Evolutionary conservation across 2,797 vertebrate genomes (phyloP), one percentile per base, ranked within the genome.

Genomic region (Poecile montanus): DNA sequence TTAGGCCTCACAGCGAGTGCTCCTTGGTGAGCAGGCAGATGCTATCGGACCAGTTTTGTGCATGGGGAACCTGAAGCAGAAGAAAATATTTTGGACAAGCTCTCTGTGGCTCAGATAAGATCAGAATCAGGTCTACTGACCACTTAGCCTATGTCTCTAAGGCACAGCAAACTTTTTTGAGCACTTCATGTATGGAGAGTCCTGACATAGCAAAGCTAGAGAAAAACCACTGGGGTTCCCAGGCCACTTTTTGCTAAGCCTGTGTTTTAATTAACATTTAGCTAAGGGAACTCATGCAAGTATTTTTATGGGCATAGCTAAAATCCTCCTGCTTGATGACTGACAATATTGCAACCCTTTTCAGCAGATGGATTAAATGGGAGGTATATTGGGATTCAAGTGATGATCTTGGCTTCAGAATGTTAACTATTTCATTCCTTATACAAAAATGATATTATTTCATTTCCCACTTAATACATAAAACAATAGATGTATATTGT

Each of bases 181-280:
- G 21, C 45, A 65, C 74, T 74, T 81, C 19, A 27, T 86, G 72
- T 82, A 34, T 30, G 23, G 32, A 42, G 70, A 89, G 16, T 36
- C 50, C 66, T 84, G 63, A 79, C 44, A 73, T 30, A 79, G 60
- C 36, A 92, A 91, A 92, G 56, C 50, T 74, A 10, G 30, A 88
- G 62, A 74, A 95, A 93, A 96, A 93, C 20, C 76, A n/a, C 66
- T 61, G 48, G 66, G 40, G 70, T 56, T 92, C 89, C 82, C 51
- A 42, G 77, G 53, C 80, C 88, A 90, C 63, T 90, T 96, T 60
- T 73, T 88, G 60, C 53, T 94, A 91, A 95, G 60, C 45, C 74
- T 74, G 29, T 90, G 82, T 91, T 96, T 96, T 97, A 97, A 97
- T 96, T 96, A 97, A 95, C 88, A 88, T 94, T 92, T 90, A 96